Base-by-base conservation (phyloP, 1,140 invertebrate species). In the Maniola jurtina region DNA sequence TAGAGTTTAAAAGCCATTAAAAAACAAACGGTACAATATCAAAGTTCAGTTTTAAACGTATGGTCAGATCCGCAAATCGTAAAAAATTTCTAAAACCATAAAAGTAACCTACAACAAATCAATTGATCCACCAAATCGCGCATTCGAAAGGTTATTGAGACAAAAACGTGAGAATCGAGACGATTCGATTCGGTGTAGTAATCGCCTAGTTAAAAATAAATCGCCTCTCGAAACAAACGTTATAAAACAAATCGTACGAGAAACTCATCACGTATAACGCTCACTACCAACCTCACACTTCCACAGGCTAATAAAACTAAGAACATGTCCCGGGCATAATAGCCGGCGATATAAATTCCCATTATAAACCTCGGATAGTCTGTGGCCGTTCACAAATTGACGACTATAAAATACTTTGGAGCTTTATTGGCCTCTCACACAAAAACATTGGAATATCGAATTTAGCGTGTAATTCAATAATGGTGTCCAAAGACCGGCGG, bases 121-220 rank as follows among this genome's bases (percentile, higher is more conserved):
- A 72, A 81, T 83, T 82, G 80, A 80, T 78, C 73, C 71, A 80
- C 72, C 77, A 79, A 80, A 79, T 74, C 79, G 75, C 75, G 76
- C 78, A 82, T 66, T 77, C 75, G 70, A 86, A 81, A 81, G 68
- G 73, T 76, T 83, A 84, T 84, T 70, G 77, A 84, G 84, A 88
- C 76, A 86, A 85, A 86, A 87, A 88, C 87, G 87, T 89, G 85
- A 89, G 85, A 89, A 88, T 79, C 77, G 75, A 75, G 40, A 69
- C 65, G 68, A 84, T 84, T 87, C 73, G 81, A 77, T 73, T 66
- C 77, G 77, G 72, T 73, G 70, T 70, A 78, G 78, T 81, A 75
- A 76, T 70, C 68, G 70, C 70, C 80, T 89, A 78, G 84, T 89
- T 87, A 84, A 79, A 89, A 84, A 81, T 78, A 76, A 88, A 86